These are phyloP conservation scores for Myotis lucifugus DNA, from an alignment of 2,113 vertebrate genomes.

Conservation along the genomic window DNA sequence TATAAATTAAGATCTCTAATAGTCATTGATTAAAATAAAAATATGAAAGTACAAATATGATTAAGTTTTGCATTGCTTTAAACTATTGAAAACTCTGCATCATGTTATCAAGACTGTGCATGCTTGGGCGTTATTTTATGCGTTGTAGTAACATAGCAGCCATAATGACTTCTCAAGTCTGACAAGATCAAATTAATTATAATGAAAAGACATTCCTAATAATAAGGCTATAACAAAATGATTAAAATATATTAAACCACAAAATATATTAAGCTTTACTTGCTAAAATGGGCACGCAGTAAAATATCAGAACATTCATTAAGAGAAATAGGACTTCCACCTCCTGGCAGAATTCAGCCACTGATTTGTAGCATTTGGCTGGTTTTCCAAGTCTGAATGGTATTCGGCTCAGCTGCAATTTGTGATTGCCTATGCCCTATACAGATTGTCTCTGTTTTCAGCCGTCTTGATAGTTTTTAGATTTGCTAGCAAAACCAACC, in stretches of 20 bases:
- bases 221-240: slow-evolving; percentile 55
- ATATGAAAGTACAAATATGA: slow-evolving; percentile 49
- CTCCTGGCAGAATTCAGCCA: neutral
- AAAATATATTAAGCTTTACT: slow-evolving; percentile 50
- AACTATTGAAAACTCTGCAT: slow-evolving; percentile 29
- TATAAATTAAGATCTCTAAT: slow-evolving; percentile 57
- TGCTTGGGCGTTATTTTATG: slow-evolving; percentile 46
- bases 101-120: neutral
- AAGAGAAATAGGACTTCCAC: neutral
- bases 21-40: slow-evolving; percentile 43
- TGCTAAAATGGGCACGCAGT: slow-evolving; percentile 27
- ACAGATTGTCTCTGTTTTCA: slow-evolving; percentile 44
- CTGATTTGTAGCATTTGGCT: neutral
- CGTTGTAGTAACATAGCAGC: neutral
- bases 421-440: neutral
- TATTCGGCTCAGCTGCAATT: slow-evolving; percentile 15
- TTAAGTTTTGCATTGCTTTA: slow-evolving; percentile 44
- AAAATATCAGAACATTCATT: neutral
- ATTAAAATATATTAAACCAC: slow-evolving; percentile 59
- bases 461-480: slow-evolving; percentile 21
- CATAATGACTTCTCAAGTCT: slow-evolving; percentile 63
- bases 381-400: neutral
- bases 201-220: slow-evolving; percentile 58
- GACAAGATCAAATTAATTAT: slow-evolving; percentile 38
- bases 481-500: slow-evolving; percentile 28